A percentile compares a stretch with the other conserved stretches of the same genome.
These are phyloP conservation scores for Cheilosia vulpina DNA, from an alignment of 2,888 invertebrate species.

Conservation along the genomic window DNA sequence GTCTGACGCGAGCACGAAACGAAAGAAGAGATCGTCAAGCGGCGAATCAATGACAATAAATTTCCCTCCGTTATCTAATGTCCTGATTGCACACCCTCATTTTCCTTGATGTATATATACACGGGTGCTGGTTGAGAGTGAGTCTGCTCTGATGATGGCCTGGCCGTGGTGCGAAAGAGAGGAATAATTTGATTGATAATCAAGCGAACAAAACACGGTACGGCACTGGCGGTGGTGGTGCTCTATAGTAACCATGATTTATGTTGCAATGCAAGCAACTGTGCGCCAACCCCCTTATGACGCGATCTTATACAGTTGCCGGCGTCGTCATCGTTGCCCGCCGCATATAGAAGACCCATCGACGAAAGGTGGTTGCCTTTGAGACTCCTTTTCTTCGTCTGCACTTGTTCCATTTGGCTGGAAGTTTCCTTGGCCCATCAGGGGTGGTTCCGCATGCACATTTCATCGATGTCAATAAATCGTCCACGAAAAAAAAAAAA, in stretches of 20 bases:
- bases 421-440: neutral
- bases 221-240: constrained; percentile 29
- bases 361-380: constrained; percentile 71
- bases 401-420: constrained; percentile 37
- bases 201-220: constrained; percentile 73
- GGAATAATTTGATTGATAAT: constrained; percentile 75
- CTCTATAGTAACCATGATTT: constrained; percentile 69
- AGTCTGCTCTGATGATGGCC: constrained; percentile 33
- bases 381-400: constrained; percentile 64
- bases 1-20: constrained; percentile 40
- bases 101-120: constrained; percentile 67
- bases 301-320: constrained; percentile 48
- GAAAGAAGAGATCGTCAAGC: constrained; percentile 70
- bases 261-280: constrained; percentile 67
- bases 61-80: constrained; percentile 74
- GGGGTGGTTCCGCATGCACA: constrained; percentile 73
- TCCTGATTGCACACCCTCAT: constrained; percentile 76
- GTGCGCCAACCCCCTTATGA: constrained; percentile 60
- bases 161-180: constrained; percentile 69
- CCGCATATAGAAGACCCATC: constrained; percentile 58
- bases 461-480: constrained; percentile 75
- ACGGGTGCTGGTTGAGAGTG: constrained; percentile 3
- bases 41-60: constrained; percentile 75
- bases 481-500: constrained; percentile 41
- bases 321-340: constrained; percentile 12